These are phyloP conservation scores for Hoplodrina ambigua DNA, from an alignment of 2,888 invertebrate species.

Conservation along the genomic window DNA sequence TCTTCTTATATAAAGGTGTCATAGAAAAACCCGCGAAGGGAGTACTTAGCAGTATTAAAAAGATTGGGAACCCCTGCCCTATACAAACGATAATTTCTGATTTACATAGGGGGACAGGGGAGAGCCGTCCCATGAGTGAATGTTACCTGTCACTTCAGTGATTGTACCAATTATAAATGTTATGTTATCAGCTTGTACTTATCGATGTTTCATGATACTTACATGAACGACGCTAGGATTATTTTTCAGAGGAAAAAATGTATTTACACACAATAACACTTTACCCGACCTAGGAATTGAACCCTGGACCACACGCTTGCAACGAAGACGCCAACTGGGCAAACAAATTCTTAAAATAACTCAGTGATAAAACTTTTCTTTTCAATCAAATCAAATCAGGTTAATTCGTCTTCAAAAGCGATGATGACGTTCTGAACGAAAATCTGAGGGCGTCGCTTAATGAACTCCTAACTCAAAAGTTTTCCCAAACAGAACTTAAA, in stretches of 20 bases:
- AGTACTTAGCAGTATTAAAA: too few species aligned
- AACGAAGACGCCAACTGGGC: neutral
- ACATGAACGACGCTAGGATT: too few species aligned
- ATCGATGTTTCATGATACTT: neutral
- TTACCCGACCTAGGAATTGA: too few species aligned
- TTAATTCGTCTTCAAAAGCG: conserved; percentile 44
- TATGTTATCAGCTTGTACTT: conserved; percentile 58
- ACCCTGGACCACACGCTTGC: neutral
- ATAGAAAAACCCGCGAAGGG: too few species aligned
- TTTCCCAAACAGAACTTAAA: conserved; percentile 53
- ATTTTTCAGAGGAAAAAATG: too few species aligned
- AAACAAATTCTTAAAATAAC: conserved; percentile 13
- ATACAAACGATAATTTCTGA: conserved; percentile 53
- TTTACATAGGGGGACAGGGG: conserved; percentile 60
- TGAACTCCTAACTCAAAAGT: conserved; percentile 60
- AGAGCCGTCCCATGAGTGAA: conserved; percentile 56
- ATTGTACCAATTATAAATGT: conserved; percentile 71
- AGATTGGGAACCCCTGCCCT: too few species aligned
- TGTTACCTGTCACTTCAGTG: conserved; percentile 66
- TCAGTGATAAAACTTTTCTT: conserved; percentile 37
- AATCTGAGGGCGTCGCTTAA: conserved; percentile 50
- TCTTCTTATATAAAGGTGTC: too few species aligned
- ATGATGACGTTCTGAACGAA: conserved; percentile 36
- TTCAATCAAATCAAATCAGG: conserved; percentile 46
- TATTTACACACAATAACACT: too few species aligned